Evolutionary conservation across 2,797 vertebrate species (phyloP), one percentile per base, ranked within the genome.

Genomic region (Rhyacichthys aspro): DNA sequence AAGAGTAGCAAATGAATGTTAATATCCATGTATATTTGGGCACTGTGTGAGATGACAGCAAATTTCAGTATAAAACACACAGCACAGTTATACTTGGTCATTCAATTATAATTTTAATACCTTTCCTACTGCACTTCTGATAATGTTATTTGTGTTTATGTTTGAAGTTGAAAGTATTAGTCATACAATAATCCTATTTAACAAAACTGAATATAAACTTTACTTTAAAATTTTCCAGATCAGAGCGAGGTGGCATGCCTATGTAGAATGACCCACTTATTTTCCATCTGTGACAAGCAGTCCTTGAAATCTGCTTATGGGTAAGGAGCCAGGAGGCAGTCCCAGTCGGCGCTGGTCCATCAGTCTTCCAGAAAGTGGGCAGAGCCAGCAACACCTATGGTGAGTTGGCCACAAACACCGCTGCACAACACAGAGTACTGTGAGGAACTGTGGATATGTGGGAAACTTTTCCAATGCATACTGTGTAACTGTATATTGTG

Each of bases 211-310:
- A 11, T 17, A 16, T 17, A 16, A 6, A 17, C 3, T 52, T 11
- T 8, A 18, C 10, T 53, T 10, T 12, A 18, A 41, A n/a, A 39
- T 53, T 53, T 16, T 43, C 55, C 53, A 41, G 47, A 66, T 55
- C 60, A 59, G 69, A 65, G 66, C 57, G 75, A 80, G 79, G 76
- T 45, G 41, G 68, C 63, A 75, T 70, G 66, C 66, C 80, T 75
- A 69, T 83, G 81, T 38, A 76, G 72, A 90, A 78, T 81, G 80
- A 84, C 80, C 85, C 83, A 83, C 77, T 90, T 88, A 84, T 88
- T 90, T 88, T 90, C 81, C 85, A 88, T 90, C 84, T 90, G 85
- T 89, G 88, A 91, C 86, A 89, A 87, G 76, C 80, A 70, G 83
- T 66, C 74, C 82, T 86, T 88, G 85, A 90, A 90, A 89, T 88